Conservation (phyloP, 2,888 invertebrate species). For the Oscheius sp. region DNA sequence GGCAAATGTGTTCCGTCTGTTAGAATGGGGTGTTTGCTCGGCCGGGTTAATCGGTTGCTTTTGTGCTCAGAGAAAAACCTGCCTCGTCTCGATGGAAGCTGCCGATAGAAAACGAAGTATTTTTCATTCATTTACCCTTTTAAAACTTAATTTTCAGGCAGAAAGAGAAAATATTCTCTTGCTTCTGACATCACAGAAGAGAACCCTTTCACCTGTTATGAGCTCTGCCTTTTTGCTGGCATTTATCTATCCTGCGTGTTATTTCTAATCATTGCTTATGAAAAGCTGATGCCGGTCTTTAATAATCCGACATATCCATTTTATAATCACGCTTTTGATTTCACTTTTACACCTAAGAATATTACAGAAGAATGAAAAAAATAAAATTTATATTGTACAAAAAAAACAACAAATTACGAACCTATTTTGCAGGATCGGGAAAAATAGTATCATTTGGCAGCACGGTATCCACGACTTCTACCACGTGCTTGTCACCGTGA, state of each 20-base stretch:
- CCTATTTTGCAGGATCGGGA: no score
- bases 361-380: constrained; percentile 18
- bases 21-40: constrained; percentile 19
- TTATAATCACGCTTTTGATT: constrained; percentile 48
- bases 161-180: constrained; percentile 43
- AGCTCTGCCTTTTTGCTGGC: constrained; percentile 43
- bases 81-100: constrained; percentile 13
- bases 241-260: constrained; percentile 55
- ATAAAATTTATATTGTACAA: constrained; percentile 1
- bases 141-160: neutral
- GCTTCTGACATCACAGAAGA: constrained; percentile 56
- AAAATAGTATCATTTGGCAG: constrained; percentile 43
- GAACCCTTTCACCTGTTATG: constrained; percentile 48
- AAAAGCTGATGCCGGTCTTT: constrained; percentile 64
- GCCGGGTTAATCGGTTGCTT: constrained; percentile 27
- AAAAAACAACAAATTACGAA: neutral
- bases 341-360: constrained; percentile 6
- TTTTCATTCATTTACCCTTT: neutral
- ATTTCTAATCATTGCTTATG: constrained; percentile 56
- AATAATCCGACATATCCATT: constrained; percentile 66
- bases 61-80: constrained; percentile 17
- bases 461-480: constrained; percentile 54
- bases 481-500: constrained; percentile 72
- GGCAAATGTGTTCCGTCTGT: constrained; percentile 25
- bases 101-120: constrained; percentile 24